Base-by-base conservation (phyloP, 2,113 vertebrate genomes). In the Rhinolophus sinicus region DNA sequence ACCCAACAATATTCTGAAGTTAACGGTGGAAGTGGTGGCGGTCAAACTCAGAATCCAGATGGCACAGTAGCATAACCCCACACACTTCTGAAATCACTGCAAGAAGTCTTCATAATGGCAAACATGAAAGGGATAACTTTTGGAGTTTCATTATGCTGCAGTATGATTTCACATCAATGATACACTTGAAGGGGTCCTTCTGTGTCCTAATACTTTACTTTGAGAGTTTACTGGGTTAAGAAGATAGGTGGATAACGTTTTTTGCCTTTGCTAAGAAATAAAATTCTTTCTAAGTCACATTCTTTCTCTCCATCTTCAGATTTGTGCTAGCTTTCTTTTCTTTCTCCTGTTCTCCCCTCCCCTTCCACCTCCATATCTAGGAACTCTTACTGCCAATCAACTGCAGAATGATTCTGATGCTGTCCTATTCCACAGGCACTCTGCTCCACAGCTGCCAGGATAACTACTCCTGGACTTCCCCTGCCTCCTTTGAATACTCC, bases 41-140 rank as follows among this genome's bases (percentile, higher is more conserved):
- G 24, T 94, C 7, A 92, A 86, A 60, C 2, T 24, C 35, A 92
- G 52, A 96, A 94, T 81, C n/a, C 54, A 95, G 83, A 18, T 44
- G 4, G 54, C 14, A 64, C 4, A 24, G 24, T 3, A 81, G 24
- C 38, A 90, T 21, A n/a, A 35, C 12, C 35, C 35, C 30, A 67
- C 8, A 14, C 77, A 77, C 69, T 80, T 88, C 50, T 65, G 38
- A 87, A 90, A 52, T 33, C 16, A 50, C 7, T 12, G 6, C 26
- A 89, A 14, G 6, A 83, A 88, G 10, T 14, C 30, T 69, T 92
- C 33, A 7, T 58, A 76, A 90, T 62, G 47, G 21, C 10, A 64
- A 81, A 82, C 15, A 82, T 18, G 15, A 30, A 72, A 96, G 14
- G 52, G 19, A 89, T 62, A 67, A 67, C 22, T 89, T 91, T 56